Evolutionary conservation across 2,888 invertebrate genomes (phyloP).

Genomic region (Zhuqinia jingwanae): DNA sequence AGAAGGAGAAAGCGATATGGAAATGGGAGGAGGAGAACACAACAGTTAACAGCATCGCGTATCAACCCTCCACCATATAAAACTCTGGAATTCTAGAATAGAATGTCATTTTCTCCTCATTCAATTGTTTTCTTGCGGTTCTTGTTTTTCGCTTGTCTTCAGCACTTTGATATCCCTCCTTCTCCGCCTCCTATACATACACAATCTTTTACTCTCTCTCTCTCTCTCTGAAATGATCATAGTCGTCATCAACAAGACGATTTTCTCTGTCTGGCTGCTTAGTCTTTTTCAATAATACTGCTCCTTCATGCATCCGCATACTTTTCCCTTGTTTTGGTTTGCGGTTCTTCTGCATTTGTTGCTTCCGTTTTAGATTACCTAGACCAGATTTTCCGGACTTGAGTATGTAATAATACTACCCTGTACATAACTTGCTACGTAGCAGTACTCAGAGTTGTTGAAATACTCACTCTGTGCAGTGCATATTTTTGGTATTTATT

Average conservation of each 20-base stretch:
- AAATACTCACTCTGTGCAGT: constrained; percentile 17
- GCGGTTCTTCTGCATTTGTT: constrained; percentile 64
- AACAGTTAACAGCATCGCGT: not conserved
- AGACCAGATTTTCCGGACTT: constrained; percentile 7
- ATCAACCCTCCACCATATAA: not conserved
- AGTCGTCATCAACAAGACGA: constrained; percentile 55
- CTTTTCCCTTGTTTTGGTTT: constrained; percentile 59
- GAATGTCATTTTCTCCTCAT: constrained; percentile 57
- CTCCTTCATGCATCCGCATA: constrained; percentile 67
- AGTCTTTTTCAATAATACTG: constrained; percentile 64
- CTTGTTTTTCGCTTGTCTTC: constrained; percentile 25
- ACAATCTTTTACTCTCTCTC: not conserved
- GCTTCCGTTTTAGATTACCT: constrained; percentile 23
- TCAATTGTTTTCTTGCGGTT: constrained; percentile 69
- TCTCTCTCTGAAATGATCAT: not conserved
- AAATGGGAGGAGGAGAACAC: not conserved
- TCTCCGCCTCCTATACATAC: not conserved
- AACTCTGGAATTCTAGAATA: constrained; percentile 42
- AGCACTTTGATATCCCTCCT: not conserved
- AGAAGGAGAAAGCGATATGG: not conserved
- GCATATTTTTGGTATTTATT: constrained; percentile 33
- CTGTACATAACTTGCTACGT: not conserved
- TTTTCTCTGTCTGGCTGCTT: constrained; percentile 53
- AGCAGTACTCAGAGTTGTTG: not conserved
- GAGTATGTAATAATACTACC: not conserved